Evolutionary conservation across 1,140 invertebrate species (phyloP), one percentile per base, ranked within the genome.

Genomic region (Pseudomyrmex gracilis): DNA sequence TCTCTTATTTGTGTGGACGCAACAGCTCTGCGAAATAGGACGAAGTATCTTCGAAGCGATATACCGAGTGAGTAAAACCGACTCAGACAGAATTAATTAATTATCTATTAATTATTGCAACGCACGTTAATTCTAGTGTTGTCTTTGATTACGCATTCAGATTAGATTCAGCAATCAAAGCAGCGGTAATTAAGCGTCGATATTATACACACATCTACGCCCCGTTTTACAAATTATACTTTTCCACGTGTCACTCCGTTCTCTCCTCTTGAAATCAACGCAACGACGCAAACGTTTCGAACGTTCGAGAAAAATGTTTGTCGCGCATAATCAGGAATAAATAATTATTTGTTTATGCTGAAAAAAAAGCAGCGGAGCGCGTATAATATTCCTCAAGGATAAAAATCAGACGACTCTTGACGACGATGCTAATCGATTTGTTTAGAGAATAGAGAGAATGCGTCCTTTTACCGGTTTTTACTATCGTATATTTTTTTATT

Each of bases 401-500:
- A 53, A 58, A 51, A 45, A 15, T 17, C n/a, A 24, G 60, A 60
- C 43, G 49, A 10, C 34, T 43, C 53, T 43, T 24, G 24, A 9
- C 20, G 53, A 34, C 66, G 76, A 71, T 71, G 66, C 49, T 80
- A 80, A 80, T 80, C 76, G 76, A 80, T 80, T 58, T 49, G 66
- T 71, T 66, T 71, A 66, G 15, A 58, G 66, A 80, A 80, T 17
- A 80, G 0, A 71, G 0, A 71, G 66, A 71, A 70, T 80, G 55
- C 43, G 57, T 7, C 74, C 34, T 82, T 74, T 71, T 73, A 58
- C 45, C 78, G 24, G 12, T 43, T 82, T 78, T 73, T 34, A 5
- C 5, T 34, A 34, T 34, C 7, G 5, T 7, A 34, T 7, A n/a
- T 34, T 34, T 34, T 34, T 34, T 34, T 34, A n/a, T 34, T 34